Percentiles rank a stretch among this genome's conserved stretches.
These are phyloP conservation scores for Gymnocypris eckloni DNA, from an alignment of 2,797 vertebrate species.

Conservation along the genomic window DNA sequence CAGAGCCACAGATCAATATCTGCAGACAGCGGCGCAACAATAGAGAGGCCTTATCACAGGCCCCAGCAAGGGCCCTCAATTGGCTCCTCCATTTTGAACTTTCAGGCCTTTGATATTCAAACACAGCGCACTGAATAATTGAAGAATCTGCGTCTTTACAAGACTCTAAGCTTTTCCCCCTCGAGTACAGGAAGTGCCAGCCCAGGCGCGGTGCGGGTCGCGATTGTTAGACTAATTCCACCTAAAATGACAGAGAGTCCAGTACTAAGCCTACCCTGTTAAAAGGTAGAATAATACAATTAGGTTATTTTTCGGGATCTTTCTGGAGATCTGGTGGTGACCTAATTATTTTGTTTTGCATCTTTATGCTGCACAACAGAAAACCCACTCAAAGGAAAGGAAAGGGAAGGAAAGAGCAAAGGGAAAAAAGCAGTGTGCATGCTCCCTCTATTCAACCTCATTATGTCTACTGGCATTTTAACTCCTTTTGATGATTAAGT, in stretches of 20 bases:
- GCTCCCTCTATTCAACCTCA: slow-evolving; percentile 72
- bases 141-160: slow-evolving; percentile 55
- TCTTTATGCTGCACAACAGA: slow-evolving; percentile 54
- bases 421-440: slow-evolving; percentile 56
- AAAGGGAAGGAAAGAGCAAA: slow-evolving; percentile 38
- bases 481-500: slow-evolving; percentile 81
- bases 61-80: slow-evolving; percentile 55
- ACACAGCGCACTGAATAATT: slow-evolving; percentile 59
- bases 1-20: slow-evolving; percentile 56
- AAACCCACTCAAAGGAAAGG: slow-evolving; percentile 42
- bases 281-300: slow-evolving; percentile 47
- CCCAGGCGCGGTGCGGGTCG: not conserved
- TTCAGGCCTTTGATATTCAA: slow-evolving; percentile 58
- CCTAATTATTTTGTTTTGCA: slow-evolving; percentile 67
- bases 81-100: slow-evolving; percentile 55
- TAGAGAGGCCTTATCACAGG: slow-evolving; percentile 54
- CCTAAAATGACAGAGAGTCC: slow-evolving; percentile 45
- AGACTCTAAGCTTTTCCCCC: slow-evolving; percentile 30
- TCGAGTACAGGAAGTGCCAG: slow-evolving; percentile 34
- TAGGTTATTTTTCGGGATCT: slow-evolving; percentile 38
- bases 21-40: slow-evolving; percentile 46
- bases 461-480: slow-evolving; percentile 80
- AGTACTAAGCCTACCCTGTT: slow-evolving; percentile 42
- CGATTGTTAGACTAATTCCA: slow-evolving; percentile 44
- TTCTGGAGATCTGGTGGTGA: slow-evolving; percentile 59